phyloP scores from a whole-genome alignment of 64 coral and sea anemone species.

The Montipora cactus region DNA sequence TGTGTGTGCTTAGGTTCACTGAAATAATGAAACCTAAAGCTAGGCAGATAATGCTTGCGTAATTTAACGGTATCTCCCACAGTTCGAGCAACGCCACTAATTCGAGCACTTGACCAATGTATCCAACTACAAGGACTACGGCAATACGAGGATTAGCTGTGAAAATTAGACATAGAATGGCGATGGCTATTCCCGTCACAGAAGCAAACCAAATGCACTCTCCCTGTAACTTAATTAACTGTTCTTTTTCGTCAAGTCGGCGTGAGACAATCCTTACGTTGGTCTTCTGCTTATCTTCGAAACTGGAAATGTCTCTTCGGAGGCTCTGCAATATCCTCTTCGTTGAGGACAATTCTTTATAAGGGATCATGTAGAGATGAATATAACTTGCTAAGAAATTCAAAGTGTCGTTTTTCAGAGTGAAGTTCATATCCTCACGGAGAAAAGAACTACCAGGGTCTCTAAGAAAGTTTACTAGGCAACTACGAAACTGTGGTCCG shows the following conservation, averaged over 20 bases:
- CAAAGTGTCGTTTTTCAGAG: slow-evolving; percentile 13
- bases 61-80: slow-evolving; percentile 73
- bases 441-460: slow-evolving; percentile 7
- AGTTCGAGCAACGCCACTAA: slow-evolving; percentile 27
- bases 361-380: slow-evolving; percentile 39
- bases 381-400: slow-evolving; percentile 30
- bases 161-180: slow-evolving; percentile 50
- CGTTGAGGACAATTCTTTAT: slow-evolving; percentile 4
- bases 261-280: slow-evolving; percentile 22
- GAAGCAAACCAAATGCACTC: slow-evolving; percentile 43
- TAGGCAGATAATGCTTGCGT: slow-evolving; percentile 36
- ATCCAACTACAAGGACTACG: slow-evolving; percentile 52
- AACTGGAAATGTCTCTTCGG: slow-evolving; percentile 19
- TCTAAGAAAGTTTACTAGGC: slow-evolving; percentile 56
- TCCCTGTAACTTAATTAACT: slow-evolving; percentile 30
- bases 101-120: slow-evolving; percentile 63
- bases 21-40: slow-evolving; percentile 64
- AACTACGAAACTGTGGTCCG: slow-evolving; percentile 28
- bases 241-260: slow-evolving; percentile 43
- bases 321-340: slow-evolving; percentile 14
- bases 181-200: slow-evolving; percentile 32
- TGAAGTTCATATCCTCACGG: slow-evolving; percentile 50
- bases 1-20: slow-evolving; percentile 54
- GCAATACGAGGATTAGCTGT: slow-evolving; percentile 64
- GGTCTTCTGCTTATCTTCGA: slow-evolving; percentile 4